phyloP scores from a whole-genome alignment of 1,140 invertebrate genomes.

The Trachymyrmex septentrionalis region DNA sequence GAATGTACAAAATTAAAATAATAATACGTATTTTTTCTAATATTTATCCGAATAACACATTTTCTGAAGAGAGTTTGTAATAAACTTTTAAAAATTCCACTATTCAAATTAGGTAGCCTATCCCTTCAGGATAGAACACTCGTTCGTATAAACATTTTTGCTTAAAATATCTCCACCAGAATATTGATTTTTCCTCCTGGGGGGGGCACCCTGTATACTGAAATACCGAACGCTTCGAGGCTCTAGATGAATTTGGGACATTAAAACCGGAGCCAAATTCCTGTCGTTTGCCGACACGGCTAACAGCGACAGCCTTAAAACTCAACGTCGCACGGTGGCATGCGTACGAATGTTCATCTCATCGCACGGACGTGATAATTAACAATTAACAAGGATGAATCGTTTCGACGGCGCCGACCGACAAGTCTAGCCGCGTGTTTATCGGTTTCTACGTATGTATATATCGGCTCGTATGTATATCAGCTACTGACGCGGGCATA shows the following conservation, averaged over 20 bases:
- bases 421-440: slow-evolving; percentile 72
- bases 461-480: slow-evolving; percentile 50
- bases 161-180: too few relatives aligned
- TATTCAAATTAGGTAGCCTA: too few relatives aligned
- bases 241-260: slow-evolving; percentile 24
- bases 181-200: too few relatives aligned
- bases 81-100: too few relatives aligned
- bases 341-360: neutral
- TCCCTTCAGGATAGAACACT: too few relatives aligned
- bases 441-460: slow-evolving; percentile 43
- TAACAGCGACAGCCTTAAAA: slow-evolving; percentile 22
- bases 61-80: too few relatives aligned
- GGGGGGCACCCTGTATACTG: too few relatives aligned
- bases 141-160: too few relatives aligned
- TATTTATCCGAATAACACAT: too few relatives aligned
- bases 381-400: slow-evolving; percentile 78
- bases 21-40: too few relatives aligned
- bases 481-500: slow-evolving; percentile 45
- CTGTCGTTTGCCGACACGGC: neutral
- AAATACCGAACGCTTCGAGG: neutral
- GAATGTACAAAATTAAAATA: too few relatives aligned
- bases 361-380: slow-evolving; percentile 75
- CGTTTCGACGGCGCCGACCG: slow-evolving; percentile 74
- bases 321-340: neutral
- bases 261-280: slow-evolving; percentile 28